phyloP scores from a whole-genome alignment of 1,140 invertebrate species.

The Heliothis subflexa region DNA sequence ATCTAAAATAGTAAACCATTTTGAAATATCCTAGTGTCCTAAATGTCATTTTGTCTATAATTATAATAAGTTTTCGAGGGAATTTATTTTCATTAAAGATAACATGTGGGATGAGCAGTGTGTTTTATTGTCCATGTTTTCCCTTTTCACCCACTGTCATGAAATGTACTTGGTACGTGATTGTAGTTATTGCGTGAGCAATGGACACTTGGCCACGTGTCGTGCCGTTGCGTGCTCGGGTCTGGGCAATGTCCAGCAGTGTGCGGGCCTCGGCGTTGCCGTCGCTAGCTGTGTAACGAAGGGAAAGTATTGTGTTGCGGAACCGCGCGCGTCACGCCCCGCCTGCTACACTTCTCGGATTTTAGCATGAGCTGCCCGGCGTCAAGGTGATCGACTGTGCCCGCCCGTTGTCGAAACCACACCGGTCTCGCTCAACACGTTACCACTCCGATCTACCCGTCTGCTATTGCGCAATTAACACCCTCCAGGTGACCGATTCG shows the following conservation, averaged over 20 bases:
- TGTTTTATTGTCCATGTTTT: conserved; percentile 43
- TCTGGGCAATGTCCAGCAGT: conserved; percentile 13
- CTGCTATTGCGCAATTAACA: conserved; percentile 58
- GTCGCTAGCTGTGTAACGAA: conserved; percentile 48
- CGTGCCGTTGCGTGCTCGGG: conserved; percentile 39
- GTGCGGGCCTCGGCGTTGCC: conserved; percentile 11
- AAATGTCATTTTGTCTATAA: conserved; percentile 50
- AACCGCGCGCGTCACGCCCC: conserved; percentile 52
- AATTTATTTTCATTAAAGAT: conserved; percentile 66
- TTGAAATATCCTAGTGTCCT: conserved; percentile 43
- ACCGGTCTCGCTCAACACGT: conserved; percentile 47
- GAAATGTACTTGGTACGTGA: background rate
- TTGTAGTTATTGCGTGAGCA: background rate
- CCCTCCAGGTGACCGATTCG: conserved; percentile 43
- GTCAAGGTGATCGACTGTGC: conserved; percentile 69
- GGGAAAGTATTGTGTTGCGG: conserved; percentile 73
- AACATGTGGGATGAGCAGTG: conserved; percentile 52
- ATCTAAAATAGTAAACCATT: conserved; percentile 29
- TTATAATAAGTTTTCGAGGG: conserved; percentile 60
- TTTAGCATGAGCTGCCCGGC: conserved; percentile 58
- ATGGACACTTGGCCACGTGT: background rate
- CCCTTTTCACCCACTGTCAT: background rate
- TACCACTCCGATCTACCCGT: conserved; percentile 37
- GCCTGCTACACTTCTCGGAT: conserved; percentile 52
- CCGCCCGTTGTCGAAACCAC: conserved; percentile 43